These are phyloP conservation scores for Sinocyclocheilus maitianheensis DNA, from an alignment of 2,113 vertebrate genomes.

Conservation along the genomic window DNA sequence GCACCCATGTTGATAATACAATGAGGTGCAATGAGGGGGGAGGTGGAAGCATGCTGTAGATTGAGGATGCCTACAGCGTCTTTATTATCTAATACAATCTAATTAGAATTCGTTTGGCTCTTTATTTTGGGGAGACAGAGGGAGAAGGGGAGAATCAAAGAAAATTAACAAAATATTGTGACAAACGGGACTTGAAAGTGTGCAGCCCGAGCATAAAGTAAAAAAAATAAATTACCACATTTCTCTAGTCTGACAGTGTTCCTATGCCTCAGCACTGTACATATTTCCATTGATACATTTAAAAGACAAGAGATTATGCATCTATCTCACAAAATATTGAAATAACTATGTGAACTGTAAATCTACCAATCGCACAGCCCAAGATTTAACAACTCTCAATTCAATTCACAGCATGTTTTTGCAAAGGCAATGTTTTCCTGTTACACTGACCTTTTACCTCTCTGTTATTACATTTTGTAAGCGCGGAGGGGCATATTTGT, in stretches of 20 bases:
- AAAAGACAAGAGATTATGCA: neutral
- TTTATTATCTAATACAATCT: slow-evolving; percentile 83
- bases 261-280: neutral
- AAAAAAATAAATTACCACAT: neutral
- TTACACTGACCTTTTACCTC: slow-evolving; percentile 3
- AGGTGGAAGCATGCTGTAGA: neutral
- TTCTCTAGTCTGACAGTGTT: neutral
- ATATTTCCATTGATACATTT: neutral
- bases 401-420: neutral
- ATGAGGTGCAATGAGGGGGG: neutral
- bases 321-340: neutral
- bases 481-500: neutral
- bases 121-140: slow-evolving; percentile 70
- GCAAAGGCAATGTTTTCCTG: neutral
- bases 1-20: slow-evolving; percentile 79
- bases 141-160: slow-evolving; percentile 32
- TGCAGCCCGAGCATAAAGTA: slow-evolving; percentile 25
- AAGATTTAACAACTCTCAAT: neutral
- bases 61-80: slow-evolving; percentile 74
- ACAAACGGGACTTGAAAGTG: slow-evolving; percentile 37
- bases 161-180: slow-evolving; percentile 47
- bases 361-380: neutral
- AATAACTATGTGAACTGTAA: slow-evolving; percentile 18
- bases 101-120: slow-evolving; percentile 83
- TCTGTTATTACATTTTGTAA: slow-evolving; percentile 33